A percentile compares a stretch with the other conserved stretches of the same genome.
These are phyloP conservation scores for Lepidothrix coronata DNA, from an alignment of 2,113 vertebrate species.

Conservation along the genomic window DNA sequence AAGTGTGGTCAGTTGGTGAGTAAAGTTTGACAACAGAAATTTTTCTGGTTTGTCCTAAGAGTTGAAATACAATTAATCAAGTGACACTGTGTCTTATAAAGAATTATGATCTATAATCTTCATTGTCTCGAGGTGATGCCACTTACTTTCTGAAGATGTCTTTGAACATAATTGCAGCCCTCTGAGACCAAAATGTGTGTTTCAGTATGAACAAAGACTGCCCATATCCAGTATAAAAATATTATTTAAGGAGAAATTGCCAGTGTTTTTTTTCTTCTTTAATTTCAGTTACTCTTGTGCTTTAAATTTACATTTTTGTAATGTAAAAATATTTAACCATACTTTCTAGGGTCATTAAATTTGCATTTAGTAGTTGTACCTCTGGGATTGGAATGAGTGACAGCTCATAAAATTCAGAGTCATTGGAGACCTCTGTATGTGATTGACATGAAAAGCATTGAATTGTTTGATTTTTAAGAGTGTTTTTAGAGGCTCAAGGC, in stretches of 20 bases:
- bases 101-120: neutral
- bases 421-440: neutral
- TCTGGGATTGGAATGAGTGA: conserved; percentile 10
- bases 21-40: neutral
- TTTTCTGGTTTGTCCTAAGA: neutral
- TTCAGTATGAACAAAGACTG: neutral
- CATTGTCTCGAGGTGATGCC: neutral
- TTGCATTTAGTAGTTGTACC: neutral
- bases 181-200: neutral
- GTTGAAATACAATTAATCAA: neutral
- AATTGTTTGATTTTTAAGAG: conserved; percentile 2
- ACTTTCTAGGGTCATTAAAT: neutral
- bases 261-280: neutral
- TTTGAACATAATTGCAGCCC: neutral
- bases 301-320: neutral
- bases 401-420: neutral
- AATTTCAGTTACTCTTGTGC: neutral
- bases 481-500: neutral
- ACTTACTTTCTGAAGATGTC: neutral
- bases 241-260: neutral
- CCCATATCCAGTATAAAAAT: neutral
- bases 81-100: neutral
- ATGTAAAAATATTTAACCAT: neutral
- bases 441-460: conserved; percentile 8
- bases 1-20: neutral